phyloP scores from a whole-genome alignment of 2,888 invertebrate genomes.

The Crioceris asparagi region DNA sequence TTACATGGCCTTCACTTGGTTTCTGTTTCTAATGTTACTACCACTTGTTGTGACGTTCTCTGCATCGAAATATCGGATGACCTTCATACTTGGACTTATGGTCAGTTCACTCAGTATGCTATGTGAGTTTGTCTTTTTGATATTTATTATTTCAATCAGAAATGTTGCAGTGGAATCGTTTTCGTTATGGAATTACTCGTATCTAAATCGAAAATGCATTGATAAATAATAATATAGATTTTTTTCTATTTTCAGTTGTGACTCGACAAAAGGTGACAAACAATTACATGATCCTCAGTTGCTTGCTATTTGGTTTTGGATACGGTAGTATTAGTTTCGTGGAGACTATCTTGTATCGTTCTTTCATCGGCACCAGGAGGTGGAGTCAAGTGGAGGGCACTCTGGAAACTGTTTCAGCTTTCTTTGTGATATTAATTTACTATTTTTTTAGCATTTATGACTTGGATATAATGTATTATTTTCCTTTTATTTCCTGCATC shows the following conservation, averaged over 20 bases:
- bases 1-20: conserved; percentile 25
- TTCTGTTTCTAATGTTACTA: conserved; percentile 21
- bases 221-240: no score
- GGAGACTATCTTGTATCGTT: conserved; percentile 41
- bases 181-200: no score
- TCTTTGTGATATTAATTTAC: conserved; percentile 33
- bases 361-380: conserved; percentile 41
- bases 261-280: conserved; percentile 29
- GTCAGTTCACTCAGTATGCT: conserved; percentile 20
- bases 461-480: conserved; percentile 17
- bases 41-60: conserved; percentile 21
- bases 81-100: conserved; percentile 20
- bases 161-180: no score
- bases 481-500: conserved; percentile 16
- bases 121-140: conserved; percentile 21
- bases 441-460: conserved; percentile 19
- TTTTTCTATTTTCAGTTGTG: conserved; percentile 23
- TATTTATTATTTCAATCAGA: no score
- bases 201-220: no score
- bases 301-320: conserved; percentile 42
- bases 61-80: conserved; percentile 15
- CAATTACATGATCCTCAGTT: conserved; percentile 42
- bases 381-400: conserved; percentile 43
- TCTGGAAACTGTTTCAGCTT: conserved; percentile 39
- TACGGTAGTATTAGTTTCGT: conserved; percentile 42